phyloP scores from a whole-genome alignment of 2,888 invertebrate species.

The Apamea sordens region DNA sequence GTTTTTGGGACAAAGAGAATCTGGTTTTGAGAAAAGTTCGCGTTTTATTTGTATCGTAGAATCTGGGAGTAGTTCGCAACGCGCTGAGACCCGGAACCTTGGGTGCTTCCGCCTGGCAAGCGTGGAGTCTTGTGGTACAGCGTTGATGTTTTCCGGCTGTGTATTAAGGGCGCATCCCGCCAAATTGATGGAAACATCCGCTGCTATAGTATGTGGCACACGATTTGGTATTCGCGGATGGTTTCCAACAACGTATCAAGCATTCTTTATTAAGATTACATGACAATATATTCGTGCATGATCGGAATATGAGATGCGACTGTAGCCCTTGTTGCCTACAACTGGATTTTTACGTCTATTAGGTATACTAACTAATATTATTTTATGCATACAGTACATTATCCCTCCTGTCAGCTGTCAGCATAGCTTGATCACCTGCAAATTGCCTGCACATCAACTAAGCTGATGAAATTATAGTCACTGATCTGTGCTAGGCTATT shows the following conservation, averaged over 20 bases:
- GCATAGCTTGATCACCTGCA: conserved; percentile 13
- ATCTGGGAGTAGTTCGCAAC: conserved; percentile 37
- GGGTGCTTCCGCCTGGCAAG: conserved; percentile 48
- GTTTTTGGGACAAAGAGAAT: conserved; percentile 55
- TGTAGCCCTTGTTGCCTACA: not conserved
- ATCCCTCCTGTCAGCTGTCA: not conserved
- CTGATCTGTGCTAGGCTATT: conserved; percentile 30
- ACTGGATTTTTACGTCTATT: not conserved
- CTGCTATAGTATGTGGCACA: conserved; percentile 28
- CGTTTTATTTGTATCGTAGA: conserved; percentile 47
- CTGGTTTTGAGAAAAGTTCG: conserved; percentile 53
- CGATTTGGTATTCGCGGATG: conserved; percentile 48
- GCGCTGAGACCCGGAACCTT: conserved; percentile 40
- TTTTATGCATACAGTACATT: not conserved
- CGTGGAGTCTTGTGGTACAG: conserved; percentile 41
- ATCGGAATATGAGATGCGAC: conserved; percentile 11
- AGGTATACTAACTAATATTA: not conserved
- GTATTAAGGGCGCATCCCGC: conserved; percentile 48
- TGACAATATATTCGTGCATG: conserved; percentile 24
- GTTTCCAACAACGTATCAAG: conserved; percentile 36
- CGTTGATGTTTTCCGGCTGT: conserved; percentile 54
- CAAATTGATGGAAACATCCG: conserved; percentile 51
- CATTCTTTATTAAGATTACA: conserved; percentile 48
- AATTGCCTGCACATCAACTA: conserved; percentile 17
- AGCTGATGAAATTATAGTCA: conserved; percentile 38